Evolutionary conservation across 2,888 invertebrate genomes (phyloP).

Genomic region (Phymatocera aterrima): DNA sequence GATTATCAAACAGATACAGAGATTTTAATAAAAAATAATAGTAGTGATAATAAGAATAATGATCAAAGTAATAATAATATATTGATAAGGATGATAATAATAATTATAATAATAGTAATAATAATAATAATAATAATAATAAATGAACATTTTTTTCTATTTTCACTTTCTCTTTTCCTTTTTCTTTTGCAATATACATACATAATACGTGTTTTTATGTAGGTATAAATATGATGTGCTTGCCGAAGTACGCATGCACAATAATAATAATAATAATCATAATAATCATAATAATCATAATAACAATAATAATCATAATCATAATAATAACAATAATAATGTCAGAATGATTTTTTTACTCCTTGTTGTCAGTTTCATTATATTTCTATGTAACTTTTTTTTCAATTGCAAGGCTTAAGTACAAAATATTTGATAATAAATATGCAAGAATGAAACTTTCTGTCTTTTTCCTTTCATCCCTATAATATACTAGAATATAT

Average conservation of each 20-base stretch:
- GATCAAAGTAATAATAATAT: not conserved
- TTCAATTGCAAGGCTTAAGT: constrained; percentile 21
- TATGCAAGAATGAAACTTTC: constrained; percentile 3
- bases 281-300: not conserved
- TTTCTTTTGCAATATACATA: constrained; percentile 5
- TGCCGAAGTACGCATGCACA: not conserved
- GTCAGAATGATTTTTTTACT: not conserved
- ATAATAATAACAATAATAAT: not conserved
- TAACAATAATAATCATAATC: not conserved
- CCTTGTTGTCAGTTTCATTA: not conserved
- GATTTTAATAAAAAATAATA: constrained; percentile 27
- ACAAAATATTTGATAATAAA: constrained; percentile 28
- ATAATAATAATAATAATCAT: not conserved
- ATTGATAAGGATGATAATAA: not conserved
- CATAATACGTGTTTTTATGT: not conserved
- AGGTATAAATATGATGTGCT: too few relatives aligned
- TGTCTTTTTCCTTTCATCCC: not conserved
- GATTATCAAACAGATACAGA: not conserved
- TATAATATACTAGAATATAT: constrained; percentile 18
- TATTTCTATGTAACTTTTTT: not conserved
- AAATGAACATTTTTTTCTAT: too few relatives aligned
- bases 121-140: not conserved
- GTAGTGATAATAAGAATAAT: constrained; percentile 26
- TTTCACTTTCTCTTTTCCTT: too few relatives aligned
- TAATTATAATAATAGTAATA: not conserved